Conservation (phyloP, 2,113 vertebrate species). For the Alexandromys fortis region DNA sequence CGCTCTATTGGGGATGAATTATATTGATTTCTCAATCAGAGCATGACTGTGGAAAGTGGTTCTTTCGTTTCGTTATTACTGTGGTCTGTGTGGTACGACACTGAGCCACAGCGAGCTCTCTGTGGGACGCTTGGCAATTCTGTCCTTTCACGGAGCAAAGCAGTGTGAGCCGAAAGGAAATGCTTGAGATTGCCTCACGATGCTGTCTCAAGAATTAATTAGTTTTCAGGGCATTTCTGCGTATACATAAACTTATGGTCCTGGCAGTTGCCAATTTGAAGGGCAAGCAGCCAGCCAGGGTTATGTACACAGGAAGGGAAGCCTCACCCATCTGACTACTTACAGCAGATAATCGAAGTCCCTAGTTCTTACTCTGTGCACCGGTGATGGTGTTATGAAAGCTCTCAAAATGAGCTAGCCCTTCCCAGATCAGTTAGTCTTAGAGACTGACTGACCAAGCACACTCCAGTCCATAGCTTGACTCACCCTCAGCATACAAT, state of each 20-base stretch:
- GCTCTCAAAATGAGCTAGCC: no score
- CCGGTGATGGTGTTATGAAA: neutral
- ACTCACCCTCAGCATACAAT: neutral
- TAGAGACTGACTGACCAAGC: neutral
- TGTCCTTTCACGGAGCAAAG: neutral
- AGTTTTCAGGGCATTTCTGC: neutral
- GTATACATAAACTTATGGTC: neutral
- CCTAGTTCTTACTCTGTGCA: neutral
- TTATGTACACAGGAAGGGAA: neutral
- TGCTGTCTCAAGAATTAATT: neutral
- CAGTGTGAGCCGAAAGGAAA: neutral
- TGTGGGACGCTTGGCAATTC: neutral
- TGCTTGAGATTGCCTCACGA: neutral
- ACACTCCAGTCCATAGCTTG: neutral
- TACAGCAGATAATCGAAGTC: neutral
- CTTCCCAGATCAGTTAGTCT: neutral
- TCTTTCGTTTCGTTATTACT: constrained; percentile 53
- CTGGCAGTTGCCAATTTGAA: neutral
- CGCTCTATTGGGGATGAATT: constrained; percentile 32
- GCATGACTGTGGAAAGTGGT: neutral
- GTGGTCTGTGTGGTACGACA: fast-evolving
- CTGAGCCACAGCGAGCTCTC: neutral
- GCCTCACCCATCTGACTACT: neutral
- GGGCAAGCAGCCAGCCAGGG: neutral
- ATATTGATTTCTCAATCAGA: constrained; percentile 58